Percentiles rank a stretch among this genome's conserved stretches.
Evolutionary conservation across 2,888 invertebrate genomes (phyloP).

Genomic region (Oegoconia quadripuncta): DNA sequence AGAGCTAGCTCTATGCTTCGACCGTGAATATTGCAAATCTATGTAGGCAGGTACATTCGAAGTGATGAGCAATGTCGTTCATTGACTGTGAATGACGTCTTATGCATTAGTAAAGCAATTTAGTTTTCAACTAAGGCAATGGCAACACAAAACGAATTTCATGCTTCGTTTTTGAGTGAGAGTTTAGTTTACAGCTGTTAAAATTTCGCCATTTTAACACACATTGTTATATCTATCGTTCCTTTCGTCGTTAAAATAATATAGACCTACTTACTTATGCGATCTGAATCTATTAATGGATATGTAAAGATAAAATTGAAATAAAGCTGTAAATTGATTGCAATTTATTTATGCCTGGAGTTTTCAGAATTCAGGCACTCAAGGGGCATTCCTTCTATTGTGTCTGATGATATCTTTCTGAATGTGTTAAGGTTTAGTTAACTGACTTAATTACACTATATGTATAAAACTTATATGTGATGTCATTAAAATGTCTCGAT

Average conservation of each 20-base stretch:
- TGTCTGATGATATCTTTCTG: too few relatives aligned
- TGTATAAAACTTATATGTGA: too few relatives aligned
- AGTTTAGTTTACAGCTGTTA: neutral
- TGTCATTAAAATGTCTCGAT: too few relatives aligned
- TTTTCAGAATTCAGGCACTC: too few relatives aligned
- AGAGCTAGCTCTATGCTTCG: constrained; percentile 57
- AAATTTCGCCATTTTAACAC: too few relatives aligned
- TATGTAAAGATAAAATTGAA: constrained; percentile 27
- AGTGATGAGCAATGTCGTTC: constrained; percentile 57
- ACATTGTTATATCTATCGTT: too few relatives aligned
- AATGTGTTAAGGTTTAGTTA: too few relatives aligned
- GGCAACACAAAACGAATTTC: constrained; percentile 27
- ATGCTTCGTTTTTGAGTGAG: constrained; percentile 12
- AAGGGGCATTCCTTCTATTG: too few relatives aligned
- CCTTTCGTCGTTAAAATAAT: too few relatives aligned
- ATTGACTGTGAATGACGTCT: constrained; percentile 47
- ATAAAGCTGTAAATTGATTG: constrained; percentile 7
- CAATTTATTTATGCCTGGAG: neutral
- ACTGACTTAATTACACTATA: too few relatives aligned
- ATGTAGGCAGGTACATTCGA: constrained; percentile 39
- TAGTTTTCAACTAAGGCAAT: constrained; percentile 26
- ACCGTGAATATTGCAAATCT: constrained; percentile 65
- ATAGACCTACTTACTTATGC: too few relatives aligned
- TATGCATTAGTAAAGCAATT: constrained; percentile 24
- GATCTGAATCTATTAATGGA: constrained; percentile 16